Conservation (phyloP, 2,888 invertebrate genomes). For the Tenodera sinensis region DNA sequence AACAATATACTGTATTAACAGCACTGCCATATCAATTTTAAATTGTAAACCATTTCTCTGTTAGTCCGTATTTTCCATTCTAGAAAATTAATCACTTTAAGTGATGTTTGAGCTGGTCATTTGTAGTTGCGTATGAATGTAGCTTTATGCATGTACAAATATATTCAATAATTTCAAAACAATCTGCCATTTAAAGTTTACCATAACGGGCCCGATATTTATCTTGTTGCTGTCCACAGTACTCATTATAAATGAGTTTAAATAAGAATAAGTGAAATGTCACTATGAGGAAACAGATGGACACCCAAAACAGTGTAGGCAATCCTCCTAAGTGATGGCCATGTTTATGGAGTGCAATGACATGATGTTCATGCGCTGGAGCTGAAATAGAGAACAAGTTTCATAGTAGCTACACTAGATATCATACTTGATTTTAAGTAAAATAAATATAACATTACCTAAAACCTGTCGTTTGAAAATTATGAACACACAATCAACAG, state of each 20-base stretch:
- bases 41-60: no score
- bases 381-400: conserved; percentile 50
- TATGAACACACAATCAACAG: not conserved
- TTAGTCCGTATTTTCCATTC: no score
- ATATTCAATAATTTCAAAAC: not conserved
- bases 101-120: not conserved
- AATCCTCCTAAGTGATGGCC: conserved; percentile 86
- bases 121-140: not conserved
- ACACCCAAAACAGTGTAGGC: conserved; percentile 89
- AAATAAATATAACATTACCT: not conserved
- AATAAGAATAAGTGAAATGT: conserved; percentile 91
- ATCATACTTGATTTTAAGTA: no score
- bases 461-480: not conserved
- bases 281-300: conserved; percentile 80
- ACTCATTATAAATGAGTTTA: conserved; percentile 87
- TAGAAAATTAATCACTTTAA: no score
- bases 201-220: conserved; percentile 66
- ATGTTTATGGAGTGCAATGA: conserved; percentile 86
- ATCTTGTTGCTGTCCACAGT: conserved; percentile 64
- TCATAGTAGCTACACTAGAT: not conserved
- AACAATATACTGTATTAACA: no score
- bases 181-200: conserved; percentile 48
- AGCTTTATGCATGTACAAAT: not conserved
- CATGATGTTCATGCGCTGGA: conserved; percentile 86
- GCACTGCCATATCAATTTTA: no score